Conservation (phyloP, 2,888 invertebrate species). For the Holacanthella duospinosa region DNA sequence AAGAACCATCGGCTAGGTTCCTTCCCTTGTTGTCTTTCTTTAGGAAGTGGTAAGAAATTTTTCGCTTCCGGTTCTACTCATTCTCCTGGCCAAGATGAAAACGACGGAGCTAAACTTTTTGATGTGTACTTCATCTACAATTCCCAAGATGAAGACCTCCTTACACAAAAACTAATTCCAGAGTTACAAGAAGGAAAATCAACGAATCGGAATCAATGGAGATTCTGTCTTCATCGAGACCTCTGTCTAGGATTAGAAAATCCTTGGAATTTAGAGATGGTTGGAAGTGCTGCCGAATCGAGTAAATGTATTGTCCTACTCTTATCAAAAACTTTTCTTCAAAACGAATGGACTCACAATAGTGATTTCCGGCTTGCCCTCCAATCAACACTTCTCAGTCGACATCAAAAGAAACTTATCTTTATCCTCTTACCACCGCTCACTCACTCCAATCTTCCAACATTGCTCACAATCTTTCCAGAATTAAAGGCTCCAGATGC, state of each 20-base stretch:
- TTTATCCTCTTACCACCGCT: slow-evolving; percentile 10
- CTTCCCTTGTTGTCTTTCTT: not conserved
- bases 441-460: not conserved
- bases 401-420: slow-evolving; percentile 7
- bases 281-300: slow-evolving; percentile 74
- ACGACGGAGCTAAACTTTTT: slow-evolving; percentile 46
- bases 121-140: slow-evolving; percentile 86
- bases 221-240: slow-evolving; percentile 73
- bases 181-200: slow-evolving; percentile 58
- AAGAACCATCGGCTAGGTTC: not conserved
- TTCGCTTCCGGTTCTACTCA: slow-evolving; percentile 41
- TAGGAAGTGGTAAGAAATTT: slow-evolving; percentile 17
- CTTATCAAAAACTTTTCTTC: slow-evolving; percentile 74
- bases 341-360: slow-evolving; percentile 75
- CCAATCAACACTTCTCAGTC: not conserved
- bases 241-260: slow-evolving; percentile 67
- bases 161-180: slow-evolving; percentile 68
- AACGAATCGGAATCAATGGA: slow-evolving; percentile 50
- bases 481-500: not conserved
- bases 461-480: not conserved
- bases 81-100: slow-evolving; percentile 19
- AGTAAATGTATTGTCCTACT: slow-evolving; percentile 76
- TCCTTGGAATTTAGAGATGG: slow-evolving; percentile 71
- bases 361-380: slow-evolving; percentile 72
- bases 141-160: slow-evolving; percentile 75